Percentiles rank a stretch among this genome's conserved stretches.
phyloP scores from a whole-genome alignment of 2,113 vertebrate genomes.

The Polyodon spathula region DNA sequence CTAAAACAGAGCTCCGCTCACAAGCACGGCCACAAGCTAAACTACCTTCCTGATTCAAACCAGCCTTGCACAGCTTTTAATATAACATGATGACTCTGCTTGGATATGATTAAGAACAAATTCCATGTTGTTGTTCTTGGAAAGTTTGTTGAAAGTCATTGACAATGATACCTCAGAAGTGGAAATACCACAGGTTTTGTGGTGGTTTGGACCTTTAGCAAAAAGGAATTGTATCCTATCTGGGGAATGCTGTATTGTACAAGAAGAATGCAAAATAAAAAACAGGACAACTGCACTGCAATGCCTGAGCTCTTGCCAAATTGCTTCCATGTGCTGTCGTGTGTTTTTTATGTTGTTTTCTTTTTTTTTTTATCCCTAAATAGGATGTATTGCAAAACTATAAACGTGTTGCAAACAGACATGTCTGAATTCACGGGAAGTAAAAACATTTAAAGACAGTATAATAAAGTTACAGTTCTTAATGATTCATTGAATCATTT shows the following conservation, averaged over 20 bases:
- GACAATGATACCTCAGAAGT: not conserved
- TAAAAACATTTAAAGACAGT: no score
- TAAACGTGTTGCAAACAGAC: not conserved
- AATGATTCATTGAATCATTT: no score
- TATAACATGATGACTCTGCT: no score
- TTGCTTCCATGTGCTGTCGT: conserved; percentile 23
- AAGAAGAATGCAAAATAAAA: conserved; percentile 10
- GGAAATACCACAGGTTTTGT: not conserved
- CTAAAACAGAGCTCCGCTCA: no score
- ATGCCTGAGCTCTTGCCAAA: conserved; percentile 17
- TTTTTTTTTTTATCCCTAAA: no score
- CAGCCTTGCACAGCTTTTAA: no score
- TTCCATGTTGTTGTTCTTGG: not conserved
- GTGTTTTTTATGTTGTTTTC: no score
- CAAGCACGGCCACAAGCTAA: no score
- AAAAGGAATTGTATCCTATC: not conserved
- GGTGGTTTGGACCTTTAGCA: not conserved
- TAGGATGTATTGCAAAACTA: not conserved
- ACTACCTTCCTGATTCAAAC: no score
- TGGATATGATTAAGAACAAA: not conserved
- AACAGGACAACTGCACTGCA: conserved; percentile 13
- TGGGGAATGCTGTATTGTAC: not conserved
- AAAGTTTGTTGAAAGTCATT: not conserved
- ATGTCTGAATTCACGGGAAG: not conserved
- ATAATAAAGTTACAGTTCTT: no score